Percentiles rank a stretch among this genome's conserved stretches.
Evolutionary conservation across 1,140 invertebrate genomes (phyloP).

Genomic region (Catajapyx aquilonaris): DNA sequence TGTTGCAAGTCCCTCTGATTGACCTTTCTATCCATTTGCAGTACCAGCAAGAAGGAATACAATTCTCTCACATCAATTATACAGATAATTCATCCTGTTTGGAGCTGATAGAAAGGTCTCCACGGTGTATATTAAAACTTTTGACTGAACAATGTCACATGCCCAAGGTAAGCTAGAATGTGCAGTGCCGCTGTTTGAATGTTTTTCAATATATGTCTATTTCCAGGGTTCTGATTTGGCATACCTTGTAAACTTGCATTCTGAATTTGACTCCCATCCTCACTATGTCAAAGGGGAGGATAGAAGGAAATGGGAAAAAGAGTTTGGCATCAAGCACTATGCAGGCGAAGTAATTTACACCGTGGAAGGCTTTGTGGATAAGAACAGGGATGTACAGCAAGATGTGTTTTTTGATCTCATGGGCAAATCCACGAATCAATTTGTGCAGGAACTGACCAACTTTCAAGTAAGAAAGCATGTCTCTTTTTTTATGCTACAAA

Average conservation of each 20-base stretch:
- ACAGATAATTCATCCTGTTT: slow-evolving; percentile 75
- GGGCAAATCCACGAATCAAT: slow-evolving; percentile 61
- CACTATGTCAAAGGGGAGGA: slow-evolving; percentile 75
- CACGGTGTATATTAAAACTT: slow-evolving; percentile 65
- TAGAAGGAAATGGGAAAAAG: slow-evolving; percentile 69
- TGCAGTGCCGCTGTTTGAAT: too few species aligned
- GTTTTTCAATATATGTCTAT: slow-evolving; percentile 10
- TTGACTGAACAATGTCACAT: slow-evolving; percentile 83
- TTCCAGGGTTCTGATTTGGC: slow-evolving; percentile 58
- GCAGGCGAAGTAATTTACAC: slow-evolving; percentile 84
- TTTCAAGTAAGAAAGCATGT: slow-evolving; percentile 34
- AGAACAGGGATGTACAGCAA: slow-evolving; percentile 87
- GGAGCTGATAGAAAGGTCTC: slow-evolving; percentile 76
- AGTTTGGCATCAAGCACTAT: slow-evolving; percentile 84
- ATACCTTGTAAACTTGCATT: slow-evolving; percentile 72
- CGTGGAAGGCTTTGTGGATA: slow-evolving; percentile 87
- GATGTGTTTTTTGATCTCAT: slow-evolving; percentile 88
- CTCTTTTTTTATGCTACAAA: too few species aligned
- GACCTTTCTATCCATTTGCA: slow-evolving; percentile 21
- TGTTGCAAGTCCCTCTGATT: slow-evolving; percentile 7
- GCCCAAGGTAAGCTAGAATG: slow-evolving; percentile 41
- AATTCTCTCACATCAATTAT: slow-evolving; percentile 73
- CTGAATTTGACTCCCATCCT: slow-evolving; percentile 66
- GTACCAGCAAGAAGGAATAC: slow-evolving; percentile 73
- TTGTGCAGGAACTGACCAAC: slow-evolving; percentile 68